Evolutionary conservation across 2,797 vertebrate genomes (phyloP).

Genomic region (Xiphophorus birchmanni): DNA sequence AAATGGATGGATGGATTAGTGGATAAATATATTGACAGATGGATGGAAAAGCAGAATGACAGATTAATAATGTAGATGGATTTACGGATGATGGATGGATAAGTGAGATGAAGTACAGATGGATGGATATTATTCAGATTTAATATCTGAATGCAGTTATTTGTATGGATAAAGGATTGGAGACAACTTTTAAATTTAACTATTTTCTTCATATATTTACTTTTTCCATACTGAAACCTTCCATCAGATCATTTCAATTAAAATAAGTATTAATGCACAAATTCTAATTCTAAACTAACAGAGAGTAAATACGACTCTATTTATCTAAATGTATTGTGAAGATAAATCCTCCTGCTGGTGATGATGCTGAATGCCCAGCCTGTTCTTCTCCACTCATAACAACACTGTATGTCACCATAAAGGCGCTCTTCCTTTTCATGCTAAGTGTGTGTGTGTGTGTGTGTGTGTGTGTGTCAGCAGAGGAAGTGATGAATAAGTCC

Average conservation of each 20-base stretch:
- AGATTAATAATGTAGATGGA: not conserved
- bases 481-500: constrained; percentile 7
- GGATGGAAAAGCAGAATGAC: not conserved
- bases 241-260: not conserved
- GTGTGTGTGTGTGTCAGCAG: not conserved
- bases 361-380: constrained; percentile 41
- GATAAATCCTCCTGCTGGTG: constrained; percentile 27
- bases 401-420: constrained; percentile 33
- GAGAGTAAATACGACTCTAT: constrained; percentile 11
- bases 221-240: not conserved
- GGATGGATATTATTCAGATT: not conserved
- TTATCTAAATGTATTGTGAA: constrained; percentile 24
- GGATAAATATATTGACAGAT: constrained; percentile 1
- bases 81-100: not conserved
- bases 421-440: constrained; percentile 15
- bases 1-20: not conserved
- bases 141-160: not conserved
- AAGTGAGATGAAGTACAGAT: constrained; percentile 2
- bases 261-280: not conserved
- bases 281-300: not conserved
- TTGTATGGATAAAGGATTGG: not conserved
- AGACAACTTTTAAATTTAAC: not conserved
- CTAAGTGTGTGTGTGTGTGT: not conserved
- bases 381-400: constrained; percentile 27
- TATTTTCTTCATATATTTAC: not conserved